Evolutionary conservation across 2,113 vertebrate genomes (phyloP), one percentile per base, ranked within the genome.

Genomic region (Paratilapia polleni): DNA sequence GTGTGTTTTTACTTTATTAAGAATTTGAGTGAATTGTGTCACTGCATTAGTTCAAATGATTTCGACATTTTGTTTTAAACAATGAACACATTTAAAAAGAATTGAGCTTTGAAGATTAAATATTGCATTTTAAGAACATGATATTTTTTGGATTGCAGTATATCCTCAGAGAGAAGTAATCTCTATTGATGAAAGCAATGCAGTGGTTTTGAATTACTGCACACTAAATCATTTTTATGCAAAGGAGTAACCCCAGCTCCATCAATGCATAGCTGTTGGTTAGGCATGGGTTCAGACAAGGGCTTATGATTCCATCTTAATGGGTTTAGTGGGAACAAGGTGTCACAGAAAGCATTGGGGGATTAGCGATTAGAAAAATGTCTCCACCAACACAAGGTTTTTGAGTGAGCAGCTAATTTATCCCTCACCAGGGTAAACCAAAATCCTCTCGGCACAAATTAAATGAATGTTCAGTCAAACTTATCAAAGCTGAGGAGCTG

Each of bases 221-320:
- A 26, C 73, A 85, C 80, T 82, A 84, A 88, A 90, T 93, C 78
- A 90, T 82, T 92, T 90, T 88, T 87, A 92, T 93, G 82, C 83
- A 86, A 87, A 85, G 79, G 76, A 86, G 84, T 87, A 85, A 91
- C 82, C 79, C 43, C 76, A 76, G 49, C 68, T 92, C 82, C 63
- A 80, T 92, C 86, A 87, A 64, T 75, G n/a, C 75, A 36, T 22
- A 47, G 59, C 85, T 80, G 43, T 70, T 60, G 49, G 64, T 3
- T 4, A 84, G 59, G 9, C 49, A 34, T 24, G 28, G 22, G 61
- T 54, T 90, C 86, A 80, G 34, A 81, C 73, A 34, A 58, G n/a
- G 57, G 11, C 62, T 81, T 70, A 60, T 70, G 82, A 88, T 89
- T 78, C 76, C 77, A 10, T 68, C 74, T 34, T 88, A 87, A 94